Evolutionary conservation across 2,113 vertebrate species (phyloP).

Genomic region (Hippocampus comes): DNA sequence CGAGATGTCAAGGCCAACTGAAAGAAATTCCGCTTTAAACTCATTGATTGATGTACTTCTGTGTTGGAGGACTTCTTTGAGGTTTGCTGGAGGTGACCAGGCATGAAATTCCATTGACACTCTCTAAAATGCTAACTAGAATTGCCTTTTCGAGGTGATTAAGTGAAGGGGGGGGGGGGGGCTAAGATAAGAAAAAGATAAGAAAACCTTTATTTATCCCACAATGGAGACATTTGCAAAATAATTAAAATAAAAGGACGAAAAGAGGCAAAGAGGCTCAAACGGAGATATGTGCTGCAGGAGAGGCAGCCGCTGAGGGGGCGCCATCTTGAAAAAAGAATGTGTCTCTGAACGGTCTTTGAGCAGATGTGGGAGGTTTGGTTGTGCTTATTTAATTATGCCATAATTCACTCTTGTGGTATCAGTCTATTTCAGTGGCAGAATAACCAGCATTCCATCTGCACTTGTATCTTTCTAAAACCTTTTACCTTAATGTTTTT

Average conservation of each 20-base stretch:
- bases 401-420: slow-evolving; percentile 15
- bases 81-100: slow-evolving; percentile 35
- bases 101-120: slow-evolving; percentile 48
- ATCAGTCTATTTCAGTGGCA: slow-evolving; percentile 6
- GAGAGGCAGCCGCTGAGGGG: too few relatives aligned
- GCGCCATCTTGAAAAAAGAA: slow-evolving; percentile 28
- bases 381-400: slow-evolving; percentile 26
- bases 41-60: slow-evolving; percentile 35
- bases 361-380: slow-evolving; percentile 30
- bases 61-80: slow-evolving; percentile 26
- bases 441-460: neutral
- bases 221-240: slow-evolving; percentile 8
- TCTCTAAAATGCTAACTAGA: slow-evolving; percentile 53
- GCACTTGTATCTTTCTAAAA: neutral
- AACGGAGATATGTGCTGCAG: too few relatives aligned
- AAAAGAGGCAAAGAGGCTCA: slow-evolving; percentile 20
- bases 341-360: slow-evolving; percentile 55
- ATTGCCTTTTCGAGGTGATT: slow-evolving; percentile 48
- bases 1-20: slow-evolving; percentile 31
- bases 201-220: too few relatives aligned
- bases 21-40: slow-evolving; percentile 42
- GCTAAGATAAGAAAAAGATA: too few relatives aligned
- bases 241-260: too few relatives aligned
- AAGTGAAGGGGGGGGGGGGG: slow-evolving; percentile 15
- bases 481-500: neutral